Conservation (phyloP, 2,113 vertebrate genomes). For the Tetrao urogallus region DNA sequence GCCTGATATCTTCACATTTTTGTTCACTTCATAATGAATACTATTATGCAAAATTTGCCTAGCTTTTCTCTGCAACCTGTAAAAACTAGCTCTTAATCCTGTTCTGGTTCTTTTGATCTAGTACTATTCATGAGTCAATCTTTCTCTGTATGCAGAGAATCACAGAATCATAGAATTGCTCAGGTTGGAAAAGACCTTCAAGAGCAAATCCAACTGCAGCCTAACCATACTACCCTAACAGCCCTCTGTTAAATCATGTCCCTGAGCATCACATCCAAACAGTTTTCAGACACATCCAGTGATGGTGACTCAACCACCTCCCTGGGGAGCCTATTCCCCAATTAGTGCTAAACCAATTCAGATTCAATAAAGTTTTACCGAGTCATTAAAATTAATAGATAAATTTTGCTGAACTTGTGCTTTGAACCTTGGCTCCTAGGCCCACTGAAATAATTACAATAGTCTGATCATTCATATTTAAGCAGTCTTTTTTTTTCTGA, state of each 20-base stretch:
- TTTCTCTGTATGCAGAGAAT: not conserved
- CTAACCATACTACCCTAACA: too few species aligned
- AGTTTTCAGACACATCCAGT: too few species aligned
- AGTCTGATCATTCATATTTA: slow-evolving; percentile 12
- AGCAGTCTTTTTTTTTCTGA: slow-evolving; percentile 32
- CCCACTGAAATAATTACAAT: not conserved
- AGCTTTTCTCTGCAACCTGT: not conserved
- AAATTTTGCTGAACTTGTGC: not conserved
- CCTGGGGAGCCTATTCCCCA: too few species aligned
- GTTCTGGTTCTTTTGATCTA: not conserved
- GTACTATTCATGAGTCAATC: not conserved
- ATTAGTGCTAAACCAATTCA: too few species aligned
- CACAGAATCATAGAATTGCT: too few species aligned
- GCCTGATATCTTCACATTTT: not conserved
- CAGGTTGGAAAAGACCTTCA: too few species aligned
- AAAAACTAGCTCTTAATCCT: not conserved
- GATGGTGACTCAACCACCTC: too few species aligned
- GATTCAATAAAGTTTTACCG: not conserved
- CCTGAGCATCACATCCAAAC: too few species aligned
- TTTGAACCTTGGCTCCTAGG: not conserved
- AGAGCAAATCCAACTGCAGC: too few species aligned
- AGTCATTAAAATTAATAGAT: slow-evolving; percentile 9
- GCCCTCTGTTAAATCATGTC: too few species aligned
- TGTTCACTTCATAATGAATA: not conserved
- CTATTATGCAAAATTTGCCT: not conserved